Evolutionary conservation across 2,113 vertebrate genomes (phyloP).

Genomic region (Rhinolophus sinicus): DNA sequence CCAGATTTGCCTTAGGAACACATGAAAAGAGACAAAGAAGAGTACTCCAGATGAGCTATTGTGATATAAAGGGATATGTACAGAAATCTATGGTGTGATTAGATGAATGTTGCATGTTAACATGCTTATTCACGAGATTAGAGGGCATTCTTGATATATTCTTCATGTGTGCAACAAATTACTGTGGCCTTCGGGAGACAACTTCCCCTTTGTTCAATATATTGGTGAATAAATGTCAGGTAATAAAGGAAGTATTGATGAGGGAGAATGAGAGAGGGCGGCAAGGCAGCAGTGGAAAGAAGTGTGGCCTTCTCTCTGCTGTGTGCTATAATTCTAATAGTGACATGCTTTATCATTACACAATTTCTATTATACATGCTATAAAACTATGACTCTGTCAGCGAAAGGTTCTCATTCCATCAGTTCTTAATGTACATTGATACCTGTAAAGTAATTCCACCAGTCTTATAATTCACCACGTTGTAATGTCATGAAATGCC

Average conservation of each 20-base stretch:
- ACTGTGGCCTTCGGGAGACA: background rate
- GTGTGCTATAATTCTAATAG: background rate
- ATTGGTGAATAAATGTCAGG: constrained; percentile 6
- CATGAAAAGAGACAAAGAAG: background rate
- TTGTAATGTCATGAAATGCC: background rate
- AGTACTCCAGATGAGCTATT: background rate
- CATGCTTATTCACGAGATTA: background rate
- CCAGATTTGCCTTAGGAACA: background rate
- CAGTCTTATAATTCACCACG: background rate
- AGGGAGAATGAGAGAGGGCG: fast-evolving
- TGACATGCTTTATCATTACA: background rate
- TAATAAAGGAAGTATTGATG: constrained; percentile 43
- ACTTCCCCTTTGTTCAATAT: background rate
- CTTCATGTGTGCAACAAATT: background rate
- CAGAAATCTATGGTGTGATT: background rate
- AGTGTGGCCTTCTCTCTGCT: background rate
- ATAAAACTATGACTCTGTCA: background rate
- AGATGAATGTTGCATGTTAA: background rate
- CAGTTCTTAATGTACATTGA: background rate
- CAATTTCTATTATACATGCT: background rate
- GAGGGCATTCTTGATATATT: background rate
- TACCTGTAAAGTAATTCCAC: background rate
- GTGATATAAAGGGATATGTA: background rate
- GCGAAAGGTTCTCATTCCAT: background rate
- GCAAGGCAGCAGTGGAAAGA: background rate